These are phyloP conservation scores for Procambarus clarkii DNA, from an alignment of 1,140 invertebrate species.

Conservation along the genomic window DNA sequence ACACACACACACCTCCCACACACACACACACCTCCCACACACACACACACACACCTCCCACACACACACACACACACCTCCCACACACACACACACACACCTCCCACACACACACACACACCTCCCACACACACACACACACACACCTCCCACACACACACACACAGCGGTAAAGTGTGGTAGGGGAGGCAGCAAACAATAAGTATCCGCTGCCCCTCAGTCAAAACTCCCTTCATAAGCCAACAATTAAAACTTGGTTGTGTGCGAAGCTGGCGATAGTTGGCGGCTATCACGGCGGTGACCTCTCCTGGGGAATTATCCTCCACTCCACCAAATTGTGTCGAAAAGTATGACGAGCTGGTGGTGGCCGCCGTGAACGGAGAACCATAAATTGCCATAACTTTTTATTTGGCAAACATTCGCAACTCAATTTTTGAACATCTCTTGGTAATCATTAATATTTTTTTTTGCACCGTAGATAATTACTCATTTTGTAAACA, in stretches of 20 bases:
- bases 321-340: background rate
- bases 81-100: background rate
- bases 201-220: background rate
- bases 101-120: background rate
- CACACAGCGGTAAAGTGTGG: background rate
- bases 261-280: background rate
- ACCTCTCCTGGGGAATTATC: background rate
- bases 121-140: too few relatives aligned
- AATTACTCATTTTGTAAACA: too few relatives aligned
- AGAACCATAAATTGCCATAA: too few relatives aligned
- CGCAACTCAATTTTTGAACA: too few relatives aligned
- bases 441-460: too few relatives aligned
- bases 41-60: background rate
- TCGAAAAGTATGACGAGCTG: too few relatives aligned
- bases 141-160: background rate
- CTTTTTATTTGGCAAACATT: too few relatives aligned
- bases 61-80: too few relatives aligned
- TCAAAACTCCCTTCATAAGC: background rate
- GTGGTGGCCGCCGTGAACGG: too few relatives aligned
- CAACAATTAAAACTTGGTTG: background rate
- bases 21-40: background rate
- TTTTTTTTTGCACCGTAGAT: too few relatives aligned
- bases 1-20: too few relatives aligned
- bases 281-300: background rate
- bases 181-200: background rate